Base-by-base conservation (phyloP, 2,888 invertebrate species). In the Ctenicera cuprea region DNA sequence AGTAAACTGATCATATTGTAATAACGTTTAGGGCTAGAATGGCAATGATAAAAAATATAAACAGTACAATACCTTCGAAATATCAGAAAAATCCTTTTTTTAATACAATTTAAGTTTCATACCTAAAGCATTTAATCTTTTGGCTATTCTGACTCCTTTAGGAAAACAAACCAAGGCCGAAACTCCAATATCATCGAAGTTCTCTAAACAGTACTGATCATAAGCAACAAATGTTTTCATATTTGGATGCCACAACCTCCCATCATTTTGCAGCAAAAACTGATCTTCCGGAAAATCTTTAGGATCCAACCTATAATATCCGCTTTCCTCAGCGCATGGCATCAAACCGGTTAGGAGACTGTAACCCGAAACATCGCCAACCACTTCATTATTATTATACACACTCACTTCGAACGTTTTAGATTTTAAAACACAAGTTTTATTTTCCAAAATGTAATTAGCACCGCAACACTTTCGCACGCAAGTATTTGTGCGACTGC, bases 171-270 rank as follows among this genome's bases (percentile, higher is more conserved):
- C 41, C 41, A 66, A 26, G 7, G 48, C 72, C 7, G 72, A 43
- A 1, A 72, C 48, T 0, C 65, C 71, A 30, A 76, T 37, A 38
- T 74, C 75, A 41, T 66, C 59, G 18, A 76, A 77, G 61, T 73
- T 71, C 62, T 78, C 77, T 9, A 77, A 37, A 18, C 78, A 78
- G 66, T 64, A 76, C 14, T 71, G 38, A 20, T 57, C 33, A 14
- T 4, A 18, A 2, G 4, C 14, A 0, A 54, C 1, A 9, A 16
- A 16, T 1, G 18, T 37, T 0, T 41, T 30, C 16, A 20, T 1
- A 14, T 30, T 14, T 7, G 68, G 57, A 3, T 41, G 37, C 68
- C 57, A 68, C 12, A 59, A 22, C 0, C 22, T 45, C 8, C 59
- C 68, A 16, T 68, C 59, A 0, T 8, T 33, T 37, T 68, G 57